Base-by-base conservation (phyloP, 2,888 invertebrate genomes). In the Temnothorax rugatulus region DNA sequence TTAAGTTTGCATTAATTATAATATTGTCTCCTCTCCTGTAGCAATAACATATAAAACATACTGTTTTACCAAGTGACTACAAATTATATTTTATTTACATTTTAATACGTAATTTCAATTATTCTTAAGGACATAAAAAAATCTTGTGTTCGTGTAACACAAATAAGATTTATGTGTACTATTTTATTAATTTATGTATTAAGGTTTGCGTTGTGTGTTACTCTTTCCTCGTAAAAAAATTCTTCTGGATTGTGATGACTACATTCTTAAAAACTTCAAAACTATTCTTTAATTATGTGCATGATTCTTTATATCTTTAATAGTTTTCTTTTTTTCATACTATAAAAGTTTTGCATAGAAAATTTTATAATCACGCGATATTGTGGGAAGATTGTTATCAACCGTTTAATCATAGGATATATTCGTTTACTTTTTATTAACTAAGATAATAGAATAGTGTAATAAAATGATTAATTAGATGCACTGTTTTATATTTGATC, bases 81-180 rank as follows among this genome's bases (percentile, higher is more conserved):
- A 44, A 69, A 44, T 15, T 57, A 69, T 13, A 54, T 68, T 77
- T 44, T 47, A 9, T 41, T n/a, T 68, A 25, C 11, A n/a, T 77
- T 41, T 50, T 75, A 66, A 25, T n/a, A 44, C 44, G 41, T 64
- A 68, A 47, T 8, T 52, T 79, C 15, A 73, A 29, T 59, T 18
- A 74, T n/a, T 44, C 2, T 38, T 61, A 59, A 69, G 15, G 44
- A 61, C 41, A 41, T 66, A 25, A 21, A 54, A 47, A 54, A 34
- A 68, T 69, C 44, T 44, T 68, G 25, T 54, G 38, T 57, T 68
- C n/a, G 1, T 69, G 25, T 54, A n/a, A 69, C 25, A 41, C 25
- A 34, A 57, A 68, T 68, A 68, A 76, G 59, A 76, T 76, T 76
- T 64, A 50, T 54, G 7, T 68, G 15, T 54, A 57, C n/a, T 0